A percentile compares a stretch with the other conserved stretches of the same genome.
phyloP scores from a whole-genome alignment of 2,797 vertebrate species.

The Lacerta viridis region DNA sequence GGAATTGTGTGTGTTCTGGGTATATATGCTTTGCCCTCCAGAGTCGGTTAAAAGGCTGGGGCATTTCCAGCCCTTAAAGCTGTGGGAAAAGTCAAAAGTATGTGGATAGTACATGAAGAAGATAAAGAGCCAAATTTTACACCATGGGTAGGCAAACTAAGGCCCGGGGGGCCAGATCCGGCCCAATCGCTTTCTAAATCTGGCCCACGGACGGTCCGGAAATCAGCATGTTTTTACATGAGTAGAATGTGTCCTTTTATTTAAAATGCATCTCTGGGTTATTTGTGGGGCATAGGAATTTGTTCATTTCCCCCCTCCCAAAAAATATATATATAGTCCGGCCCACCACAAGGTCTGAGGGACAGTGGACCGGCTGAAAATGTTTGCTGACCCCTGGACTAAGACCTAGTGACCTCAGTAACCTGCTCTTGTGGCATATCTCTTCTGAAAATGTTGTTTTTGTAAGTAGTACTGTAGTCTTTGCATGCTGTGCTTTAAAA shows the following conservation, averaged over 20 bases:
- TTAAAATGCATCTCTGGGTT: no score
- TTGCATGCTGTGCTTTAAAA: slow-evolving; percentile 49
- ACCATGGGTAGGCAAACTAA: no score
- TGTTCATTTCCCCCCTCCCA: no score
- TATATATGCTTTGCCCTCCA: neutral
- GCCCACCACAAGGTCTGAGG: no score
- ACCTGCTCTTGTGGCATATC: slow-evolving; percentile 57
- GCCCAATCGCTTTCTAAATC: no score
- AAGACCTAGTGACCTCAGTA: slow-evolving; percentile 77
- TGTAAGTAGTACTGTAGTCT: slow-evolving; percentile 56
- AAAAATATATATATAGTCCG: no score
- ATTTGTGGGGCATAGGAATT: no score
- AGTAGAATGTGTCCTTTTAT: no score
- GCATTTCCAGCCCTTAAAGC: neutral
- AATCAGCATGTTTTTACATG: no score
- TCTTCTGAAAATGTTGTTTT: slow-evolving; percentile 68
- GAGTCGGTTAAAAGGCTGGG: neutral
- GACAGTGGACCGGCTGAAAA: no score
- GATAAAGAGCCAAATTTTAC: neutral
- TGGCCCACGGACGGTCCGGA: rapidly evolving
- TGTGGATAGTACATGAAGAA: neutral
- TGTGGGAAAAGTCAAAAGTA: neutral
- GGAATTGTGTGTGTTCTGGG: neutral
- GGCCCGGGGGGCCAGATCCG: no score
- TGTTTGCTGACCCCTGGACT: slow-evolving; percentile 24